These are phyloP conservation scores for Sepioteuthis lessoniana DNA, from an alignment of 2,888 invertebrate species.

Conservation along the genomic window DNA sequence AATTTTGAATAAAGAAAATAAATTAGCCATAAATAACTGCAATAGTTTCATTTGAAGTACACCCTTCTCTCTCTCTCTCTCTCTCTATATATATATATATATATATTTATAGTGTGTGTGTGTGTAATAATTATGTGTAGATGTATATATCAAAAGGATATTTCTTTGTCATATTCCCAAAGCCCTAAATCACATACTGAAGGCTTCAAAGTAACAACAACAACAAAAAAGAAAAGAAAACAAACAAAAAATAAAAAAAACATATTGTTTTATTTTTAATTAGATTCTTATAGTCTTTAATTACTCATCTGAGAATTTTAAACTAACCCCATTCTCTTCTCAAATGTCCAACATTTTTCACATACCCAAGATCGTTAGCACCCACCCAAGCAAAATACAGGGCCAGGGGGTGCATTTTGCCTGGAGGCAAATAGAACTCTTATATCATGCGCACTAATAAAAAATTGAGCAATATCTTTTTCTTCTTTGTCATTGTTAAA, in stretches of 20 bases:
- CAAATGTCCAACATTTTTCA: background rate
- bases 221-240: too few species aligned
- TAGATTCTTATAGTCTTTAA: background rate
- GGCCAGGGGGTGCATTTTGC: background rate
- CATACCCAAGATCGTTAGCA: background rate
- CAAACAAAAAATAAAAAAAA: too few species aligned
- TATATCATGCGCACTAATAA: background rate
- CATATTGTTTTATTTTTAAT: background rate
- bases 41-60: too few species aligned
- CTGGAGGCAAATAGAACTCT: background rate
- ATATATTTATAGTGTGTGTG: background rate
- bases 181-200: too few species aligned
- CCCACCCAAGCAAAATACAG: background rate
- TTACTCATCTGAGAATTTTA: background rate
- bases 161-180: too few species aligned
- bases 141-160: background rate
- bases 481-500: background rate
- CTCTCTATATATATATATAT: too few species aligned
- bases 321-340: background rate
- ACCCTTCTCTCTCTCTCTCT: too few species aligned
- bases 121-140: background rate
- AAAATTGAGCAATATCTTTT: background rate
- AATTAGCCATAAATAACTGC: too few species aligned
- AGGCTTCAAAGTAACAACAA: too few species aligned
- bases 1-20: too few species aligned